These are phyloP conservation scores for Metaphire vulgaris DNA, from an alignment of 1,140 invertebrate genomes.

Conservation along the genomic window DNA sequence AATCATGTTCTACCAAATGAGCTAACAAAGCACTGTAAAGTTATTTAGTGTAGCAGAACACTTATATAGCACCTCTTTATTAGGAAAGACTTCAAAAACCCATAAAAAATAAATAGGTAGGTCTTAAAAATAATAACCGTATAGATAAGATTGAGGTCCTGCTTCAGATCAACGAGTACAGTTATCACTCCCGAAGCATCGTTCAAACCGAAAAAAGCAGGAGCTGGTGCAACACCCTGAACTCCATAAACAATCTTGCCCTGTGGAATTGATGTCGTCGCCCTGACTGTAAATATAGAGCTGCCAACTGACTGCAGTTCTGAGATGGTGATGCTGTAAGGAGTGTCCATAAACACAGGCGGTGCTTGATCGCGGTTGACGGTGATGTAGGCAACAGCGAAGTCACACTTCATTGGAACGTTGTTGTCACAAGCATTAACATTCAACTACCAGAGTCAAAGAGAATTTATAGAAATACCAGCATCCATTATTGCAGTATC, in stretches of 20 bases:
- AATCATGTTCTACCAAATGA: too few relatives aligned
- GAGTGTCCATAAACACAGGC: slow-evolving; percentile 35
- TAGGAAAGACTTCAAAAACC: too few relatives aligned
- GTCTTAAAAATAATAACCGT: too few relatives aligned
- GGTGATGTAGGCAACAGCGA: slow-evolving; percentile 14
- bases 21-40: too few relatives aligned
- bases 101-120: too few relatives aligned
- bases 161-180: slow-evolving; percentile 15
- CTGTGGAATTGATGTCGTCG: slow-evolving; percentile 1
- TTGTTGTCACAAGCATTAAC: slow-evolving; percentile 26
- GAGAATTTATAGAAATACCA: neutral
- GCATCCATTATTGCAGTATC: neutral
- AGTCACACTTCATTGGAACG: slow-evolving; percentile 22
- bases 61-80: too few relatives aligned
- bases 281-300: slow-evolving; percentile 33
- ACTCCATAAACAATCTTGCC: slow-evolving; percentile 17
- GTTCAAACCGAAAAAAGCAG: slow-evolving; percentile 19
- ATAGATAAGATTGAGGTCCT: slow-evolving; percentile 20
- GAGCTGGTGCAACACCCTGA: slow-evolving; percentile 15
- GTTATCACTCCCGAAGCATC: slow-evolving; percentile 16
- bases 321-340: slow-evolving; percentile 33
- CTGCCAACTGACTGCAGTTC: slow-evolving; percentile 29
- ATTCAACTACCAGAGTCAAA: slow-evolving; percentile 27
- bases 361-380: slow-evolving; percentile 18
- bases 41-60: too few relatives aligned